Percentiles rank a stretch among this genome's conserved stretches.
phyloP scores from a whole-genome alignment of 1,140 invertebrate genomes.

The Ceratina australensis region DNA sequence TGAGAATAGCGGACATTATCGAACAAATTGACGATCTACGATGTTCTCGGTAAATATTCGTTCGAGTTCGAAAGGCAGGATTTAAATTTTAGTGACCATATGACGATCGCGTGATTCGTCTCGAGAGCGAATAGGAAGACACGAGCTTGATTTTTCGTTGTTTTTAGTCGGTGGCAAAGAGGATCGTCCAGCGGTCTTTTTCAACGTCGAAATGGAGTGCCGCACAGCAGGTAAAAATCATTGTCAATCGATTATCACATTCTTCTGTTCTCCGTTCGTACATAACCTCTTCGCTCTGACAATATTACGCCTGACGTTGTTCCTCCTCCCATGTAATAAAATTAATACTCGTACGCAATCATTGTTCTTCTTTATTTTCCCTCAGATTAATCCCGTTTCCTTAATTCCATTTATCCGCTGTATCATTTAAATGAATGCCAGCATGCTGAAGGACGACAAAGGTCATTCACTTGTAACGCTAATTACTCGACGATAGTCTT shows the following conservation, averaged over 20 bases:
- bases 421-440: slow-evolving; percentile 17
- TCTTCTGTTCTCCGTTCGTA: background rate
- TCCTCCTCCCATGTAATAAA: background rate
- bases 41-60: slow-evolving; percentile 74
- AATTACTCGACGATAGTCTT: background rate
- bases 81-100: slow-evolving; percentile 7
- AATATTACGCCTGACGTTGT: too few relatives aligned
- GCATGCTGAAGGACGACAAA: slow-evolving; percentile 67
- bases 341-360: background rate
- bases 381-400: background rate
- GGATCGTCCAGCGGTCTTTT: slow-evolving; percentile 78
- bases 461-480: slow-evolving; percentile 59
- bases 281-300: slow-evolving; percentile 13
- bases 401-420: slow-evolving; percentile 42
- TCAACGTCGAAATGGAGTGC: slow-evolving; percentile 81
- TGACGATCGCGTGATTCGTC: background rate
- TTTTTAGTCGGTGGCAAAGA: slow-evolving; percentile 71
- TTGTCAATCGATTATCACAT: background rate
- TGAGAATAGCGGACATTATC: background rate
- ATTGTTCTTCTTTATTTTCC: background rate
- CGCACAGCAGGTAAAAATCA: slow-evolving; percentile 79
- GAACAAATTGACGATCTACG: slow-evolving; percentile 48
- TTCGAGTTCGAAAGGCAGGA: background rate
- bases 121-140: background rate
- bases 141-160: slow-evolving; percentile 1